phyloP scores from a whole-genome alignment of 1,140 invertebrate genomes.

The Sinella curviseta region DNA sequence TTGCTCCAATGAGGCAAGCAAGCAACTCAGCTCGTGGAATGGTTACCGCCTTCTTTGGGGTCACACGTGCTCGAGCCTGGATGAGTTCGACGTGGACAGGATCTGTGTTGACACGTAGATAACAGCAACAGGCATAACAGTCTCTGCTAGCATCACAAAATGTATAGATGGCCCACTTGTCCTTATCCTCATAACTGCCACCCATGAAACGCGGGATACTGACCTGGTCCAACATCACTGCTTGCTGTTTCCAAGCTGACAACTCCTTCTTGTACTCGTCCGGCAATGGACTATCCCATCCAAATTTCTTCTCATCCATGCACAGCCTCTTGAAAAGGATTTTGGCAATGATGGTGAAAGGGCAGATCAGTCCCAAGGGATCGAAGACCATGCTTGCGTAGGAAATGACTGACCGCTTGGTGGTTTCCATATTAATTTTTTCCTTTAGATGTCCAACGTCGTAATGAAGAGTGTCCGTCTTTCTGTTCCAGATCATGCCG shows the following conservation, averaged over 20 bases:
- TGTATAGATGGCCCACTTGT: slow-evolving; percentile 29
- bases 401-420: neutral
- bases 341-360: neutral
- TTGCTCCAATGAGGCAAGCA: neutral
- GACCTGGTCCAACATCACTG: neutral
- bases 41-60: neutral
- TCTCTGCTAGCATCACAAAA: slow-evolving; percentile 43
- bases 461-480: neutral
- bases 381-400: neutral
- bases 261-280: neutral
- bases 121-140: slow-evolving; percentile 33
- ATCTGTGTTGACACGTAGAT: slow-evolving; percentile 18
- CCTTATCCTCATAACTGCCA: neutral
- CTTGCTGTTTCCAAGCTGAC: neutral
- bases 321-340: neutral
- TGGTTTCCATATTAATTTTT: neutral
- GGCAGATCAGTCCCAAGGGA: neutral
- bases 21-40: slow-evolving; percentile 6
- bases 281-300: neutral
- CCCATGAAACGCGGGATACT: neutral
- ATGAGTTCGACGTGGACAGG: slow-evolving; percentile 22
- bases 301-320: neutral
- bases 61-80: neutral
- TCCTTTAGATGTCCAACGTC: neutral
- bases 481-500: neutral